Base-by-base conservation (phyloP, 2,797 vertebrate species). In the Chaetodon trifasciatus region DNA sequence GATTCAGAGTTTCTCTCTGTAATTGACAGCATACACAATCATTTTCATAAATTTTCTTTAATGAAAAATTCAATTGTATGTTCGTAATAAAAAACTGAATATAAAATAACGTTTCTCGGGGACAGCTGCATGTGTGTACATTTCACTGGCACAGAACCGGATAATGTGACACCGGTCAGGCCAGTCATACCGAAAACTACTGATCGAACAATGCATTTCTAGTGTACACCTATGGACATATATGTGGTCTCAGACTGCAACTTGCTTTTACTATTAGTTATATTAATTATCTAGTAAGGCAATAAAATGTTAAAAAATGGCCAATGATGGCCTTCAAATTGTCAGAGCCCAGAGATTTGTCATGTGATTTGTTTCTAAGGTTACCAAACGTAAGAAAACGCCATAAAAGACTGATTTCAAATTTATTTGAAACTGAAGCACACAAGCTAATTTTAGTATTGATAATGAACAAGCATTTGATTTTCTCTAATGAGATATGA, bases 391-490 rank as follows among this genome's bases (percentile, higher is more conserved):
- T 46, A 46, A 17, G 44, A 70, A 32, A 40, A 6, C 1, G 11
- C 6, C 6, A 19, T 1, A 32, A 39, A 66, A 4, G 6, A 28
- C 16, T 37, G 0, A 60, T 53, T 35, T 35, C 3, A 37, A 16
- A 44, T 32, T 32, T 4, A 69, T 40, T 50, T 35, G 1, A 44
- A 35, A 61, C 24, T 58, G 10, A 56, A 8, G 40, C 5, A 63
- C 15, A 4, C 0, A 8, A 9, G 2, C 5, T 42, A 13, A n/a
- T 35, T 23, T 24, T 10, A 32, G 21, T 28, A 52, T 56, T 24
- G 70, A 44, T 84, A 39, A 98, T 97, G 96, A 98, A 96, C 70
- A 97, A 55, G 24, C 23, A 67, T 58, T 5, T n/a, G 1, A 37
- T 6, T 12, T n/a, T 52, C 42, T 49, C 19, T 42, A 8, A 12